Evolutionary conservation across 53 echinoderm and acorn worm genomes (phyloP).

Genomic region (Holothuria scabra): DNA sequence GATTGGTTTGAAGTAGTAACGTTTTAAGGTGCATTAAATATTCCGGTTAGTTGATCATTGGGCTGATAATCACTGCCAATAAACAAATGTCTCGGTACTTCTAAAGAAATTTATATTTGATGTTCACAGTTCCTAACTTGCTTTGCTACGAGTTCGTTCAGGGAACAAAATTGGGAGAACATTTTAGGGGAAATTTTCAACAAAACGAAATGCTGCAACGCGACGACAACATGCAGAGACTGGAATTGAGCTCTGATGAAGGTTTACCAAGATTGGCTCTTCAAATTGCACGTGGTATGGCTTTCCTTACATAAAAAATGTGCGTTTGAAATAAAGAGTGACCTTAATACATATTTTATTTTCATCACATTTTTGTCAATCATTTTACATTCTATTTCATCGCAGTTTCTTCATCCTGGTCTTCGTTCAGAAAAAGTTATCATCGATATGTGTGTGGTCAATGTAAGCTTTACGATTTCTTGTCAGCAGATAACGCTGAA

Average conservation of each 20-base stretch:
- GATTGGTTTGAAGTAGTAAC: too few species aligned
- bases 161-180: neutral
- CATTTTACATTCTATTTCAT: neutral
- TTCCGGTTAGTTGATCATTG: too few species aligned
- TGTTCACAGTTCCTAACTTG: neutral
- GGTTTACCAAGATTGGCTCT: neutral
- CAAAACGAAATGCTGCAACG: neutral
- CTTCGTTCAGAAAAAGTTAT: neutral
- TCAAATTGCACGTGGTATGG: neutral
- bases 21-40: too few species aligned
- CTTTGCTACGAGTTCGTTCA: neutral
- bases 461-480: conserved; percentile 19
- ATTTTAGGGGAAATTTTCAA: neutral
- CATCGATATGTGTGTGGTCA: neutral
- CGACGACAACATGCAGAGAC: neutral
- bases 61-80: too few species aligned
- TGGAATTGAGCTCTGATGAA: neutral
- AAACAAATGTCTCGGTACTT: too few species aligned
- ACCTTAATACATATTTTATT: neutral
- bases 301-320: neutral
- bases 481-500: neutral
- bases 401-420: conserved; percentile 4
- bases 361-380: neutral
- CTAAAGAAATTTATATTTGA: too few species aligned
- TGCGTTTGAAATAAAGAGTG: neutral